phyloP scores from a whole-genome alignment of 1,140 invertebrate genomes.

The Anthonomus grandis region DNA sequence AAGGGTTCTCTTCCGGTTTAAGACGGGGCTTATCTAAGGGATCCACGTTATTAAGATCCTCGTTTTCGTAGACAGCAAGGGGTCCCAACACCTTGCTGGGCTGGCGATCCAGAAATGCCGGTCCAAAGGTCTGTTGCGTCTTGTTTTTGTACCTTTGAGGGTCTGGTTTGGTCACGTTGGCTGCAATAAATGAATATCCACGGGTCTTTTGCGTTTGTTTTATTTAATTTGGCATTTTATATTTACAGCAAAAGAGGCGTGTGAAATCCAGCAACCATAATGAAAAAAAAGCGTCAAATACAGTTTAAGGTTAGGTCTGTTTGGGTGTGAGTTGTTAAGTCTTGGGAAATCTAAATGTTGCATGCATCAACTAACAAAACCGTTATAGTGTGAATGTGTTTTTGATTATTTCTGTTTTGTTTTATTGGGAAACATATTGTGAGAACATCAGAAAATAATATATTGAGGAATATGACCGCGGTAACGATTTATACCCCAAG shows the following conservation, averaged over 20 bases:
- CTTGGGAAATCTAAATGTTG: no score
- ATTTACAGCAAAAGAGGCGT: slow-evolving; percentile 21
- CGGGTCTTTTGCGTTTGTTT: slow-evolving; percentile 13
- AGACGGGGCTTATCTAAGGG: slow-evolving; percentile 24
- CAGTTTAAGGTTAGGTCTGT: no score
- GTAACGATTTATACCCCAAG: no score
- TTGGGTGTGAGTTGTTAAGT: no score
- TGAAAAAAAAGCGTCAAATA: no score
- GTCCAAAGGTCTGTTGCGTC: slow-evolving; percentile 10
- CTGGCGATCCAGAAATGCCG: slow-evolving; percentile 23
- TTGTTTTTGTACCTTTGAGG: slow-evolving; percentile 20
- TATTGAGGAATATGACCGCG: no score
- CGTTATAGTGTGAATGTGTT: no score
- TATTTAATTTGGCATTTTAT: slow-evolving; percentile 5
- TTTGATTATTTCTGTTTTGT: no score
- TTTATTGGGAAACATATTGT: no score
- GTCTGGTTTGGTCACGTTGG: slow-evolving; percentile 19
- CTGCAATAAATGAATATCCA: slow-evolving; percentile 26
- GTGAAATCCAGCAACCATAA: slow-evolving; percentile 10
- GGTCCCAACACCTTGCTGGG: slow-evolving; percentile 44
- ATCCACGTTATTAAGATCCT: slow-evolving; percentile 18
- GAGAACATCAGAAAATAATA: no score
- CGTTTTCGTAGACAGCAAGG: slow-evolving; percentile 40
- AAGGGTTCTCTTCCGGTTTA: slow-evolving; percentile 40
- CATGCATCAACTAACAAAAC: no score